Evolutionary conservation across 2,113 vertebrate genomes (phyloP).

Genomic region (Ploceus nigricollis): DNA sequence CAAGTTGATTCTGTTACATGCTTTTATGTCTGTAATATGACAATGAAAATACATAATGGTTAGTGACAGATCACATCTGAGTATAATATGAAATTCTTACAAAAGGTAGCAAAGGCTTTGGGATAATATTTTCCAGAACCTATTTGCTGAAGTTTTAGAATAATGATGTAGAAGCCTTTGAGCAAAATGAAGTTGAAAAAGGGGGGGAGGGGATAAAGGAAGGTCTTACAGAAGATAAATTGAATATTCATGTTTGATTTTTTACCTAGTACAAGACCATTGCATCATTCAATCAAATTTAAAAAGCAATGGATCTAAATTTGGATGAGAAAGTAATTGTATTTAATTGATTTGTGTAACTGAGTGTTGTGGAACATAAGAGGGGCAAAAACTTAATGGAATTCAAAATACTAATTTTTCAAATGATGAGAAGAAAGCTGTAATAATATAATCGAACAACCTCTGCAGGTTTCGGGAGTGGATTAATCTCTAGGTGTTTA

Average conservation of each 20-base stretch:
- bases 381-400: neutral
- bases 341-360: neutral
- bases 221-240: neutral
- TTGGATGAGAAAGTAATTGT: neutral
- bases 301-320: neutral
- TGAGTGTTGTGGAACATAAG: neutral
- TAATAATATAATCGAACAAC: rapidly evolving
- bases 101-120: neutral
- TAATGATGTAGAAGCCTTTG: neutral
- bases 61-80: neutral
- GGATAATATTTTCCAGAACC: neutral
- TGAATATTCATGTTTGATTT: neutral
- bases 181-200: neutral
- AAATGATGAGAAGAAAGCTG: neutral
- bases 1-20: neutral
- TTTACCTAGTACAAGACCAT: neutral
- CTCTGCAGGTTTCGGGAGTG: neutral
- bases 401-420: neutral
- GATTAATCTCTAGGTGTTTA: neutral
- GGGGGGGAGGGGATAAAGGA: rapidly evolving
- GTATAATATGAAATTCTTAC: neutral
- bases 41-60: neutral
- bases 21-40: neutral
- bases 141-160: neutral
- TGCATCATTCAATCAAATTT: neutral